phyloP scores from a whole-genome alignment of 2,113 vertebrate species.

The Pheucticus melanocephalus region DNA sequence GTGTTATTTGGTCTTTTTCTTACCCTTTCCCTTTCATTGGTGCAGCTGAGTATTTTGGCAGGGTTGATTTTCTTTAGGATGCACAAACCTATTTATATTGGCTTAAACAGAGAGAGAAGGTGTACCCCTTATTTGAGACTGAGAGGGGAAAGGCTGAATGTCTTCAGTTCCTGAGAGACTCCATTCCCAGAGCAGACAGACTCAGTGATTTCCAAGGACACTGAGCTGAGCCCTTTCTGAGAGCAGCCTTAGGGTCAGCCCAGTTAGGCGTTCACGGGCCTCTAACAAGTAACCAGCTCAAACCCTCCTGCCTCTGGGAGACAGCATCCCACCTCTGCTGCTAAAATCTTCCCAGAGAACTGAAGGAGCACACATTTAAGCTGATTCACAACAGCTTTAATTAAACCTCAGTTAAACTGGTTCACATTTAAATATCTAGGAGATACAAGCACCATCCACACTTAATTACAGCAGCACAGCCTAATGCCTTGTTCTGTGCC shows the following conservation, averaged over 20 bases:
- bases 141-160: not conserved
- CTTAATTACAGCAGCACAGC: not conserved
- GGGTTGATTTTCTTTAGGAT: not conserved
- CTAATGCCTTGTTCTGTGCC: not conserved
- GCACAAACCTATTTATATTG: not conserved
- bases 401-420: constrained; percentile 2
- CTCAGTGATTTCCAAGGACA: not conserved
- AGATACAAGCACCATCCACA: not conserved
- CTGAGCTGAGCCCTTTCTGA: not conserved
- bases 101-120: not conserved
- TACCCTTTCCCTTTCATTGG: not conserved
- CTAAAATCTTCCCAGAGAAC: not conserved
- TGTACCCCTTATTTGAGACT: not conserved
- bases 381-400: not conserved
- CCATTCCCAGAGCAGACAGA: not conserved
- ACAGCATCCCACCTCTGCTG: not conserved
- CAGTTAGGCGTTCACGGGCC: not conserved
- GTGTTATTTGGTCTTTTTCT: not conserved
- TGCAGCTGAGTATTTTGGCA: not conserved
- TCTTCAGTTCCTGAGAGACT: not conserved
- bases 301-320: not conserved
- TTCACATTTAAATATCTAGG: not conserved
- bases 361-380: not conserved
- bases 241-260: not conserved
- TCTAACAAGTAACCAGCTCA: not conserved